Evolutionary conservation across 2,797 vertebrate species (phyloP).

Genomic region (Gastrophryne carolinensis): DNA sequence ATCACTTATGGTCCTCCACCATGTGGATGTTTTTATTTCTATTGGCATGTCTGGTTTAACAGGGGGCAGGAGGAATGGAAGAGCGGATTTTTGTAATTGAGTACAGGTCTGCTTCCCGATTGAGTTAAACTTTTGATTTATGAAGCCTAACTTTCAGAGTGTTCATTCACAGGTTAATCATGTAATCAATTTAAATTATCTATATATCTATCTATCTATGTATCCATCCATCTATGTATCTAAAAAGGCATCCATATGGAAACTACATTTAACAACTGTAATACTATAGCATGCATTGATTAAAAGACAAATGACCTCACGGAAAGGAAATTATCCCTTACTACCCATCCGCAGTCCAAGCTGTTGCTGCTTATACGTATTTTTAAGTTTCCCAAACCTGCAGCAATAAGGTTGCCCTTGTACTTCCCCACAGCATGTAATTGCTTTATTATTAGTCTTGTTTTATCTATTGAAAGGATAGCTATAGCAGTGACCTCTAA

Average conservation of each 20-base stretch:
- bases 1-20: too few relatives aligned
- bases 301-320: constrained; percentile 17
- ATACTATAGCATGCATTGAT: constrained; percentile 10
- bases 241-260: background rate
- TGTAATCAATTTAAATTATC: too few relatives aligned
- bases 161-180: too few relatives aligned
- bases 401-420: constrained; percentile 18
- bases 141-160: too few relatives aligned
- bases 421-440: constrained; percentile 23
- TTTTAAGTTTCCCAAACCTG: constrained; percentile 7
- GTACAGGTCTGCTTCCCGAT: too few relatives aligned
- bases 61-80: too few relatives aligned
- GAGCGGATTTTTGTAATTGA: too few relatives aligned
- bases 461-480: constrained; percentile 38
- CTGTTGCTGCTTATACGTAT: constrained; percentile 25
- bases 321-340: constrained; percentile 27
- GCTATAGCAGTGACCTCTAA: constrained; percentile 29
- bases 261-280: background rate
- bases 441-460: constrained; percentile 42
- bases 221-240: background rate
- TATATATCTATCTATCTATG: too few relatives aligned
- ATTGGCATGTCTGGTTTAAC: too few relatives aligned
- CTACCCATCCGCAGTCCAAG: constrained; percentile 16
- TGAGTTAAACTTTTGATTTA: too few relatives aligned
- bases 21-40: too few relatives aligned